Conservation (phyloP, 2,113 vertebrate species). For the Takifugu flavidus region DNA sequence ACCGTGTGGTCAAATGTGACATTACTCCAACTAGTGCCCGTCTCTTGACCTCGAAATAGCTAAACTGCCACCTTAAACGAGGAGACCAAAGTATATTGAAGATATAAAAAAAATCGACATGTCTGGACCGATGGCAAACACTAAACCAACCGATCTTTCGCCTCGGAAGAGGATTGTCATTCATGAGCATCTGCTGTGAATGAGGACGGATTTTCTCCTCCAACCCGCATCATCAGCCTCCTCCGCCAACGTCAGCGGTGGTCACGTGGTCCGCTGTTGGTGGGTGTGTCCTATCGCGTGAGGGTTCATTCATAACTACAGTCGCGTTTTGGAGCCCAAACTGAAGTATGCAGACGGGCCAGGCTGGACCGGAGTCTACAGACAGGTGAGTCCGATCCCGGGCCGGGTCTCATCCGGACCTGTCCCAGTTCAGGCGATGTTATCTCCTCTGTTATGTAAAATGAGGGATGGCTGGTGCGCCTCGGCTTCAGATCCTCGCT, state of each 20-base stretch:
- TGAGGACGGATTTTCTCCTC: constrained; percentile 41
- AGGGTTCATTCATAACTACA: constrained; percentile 82
- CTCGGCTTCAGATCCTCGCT: constrained; percentile 6
- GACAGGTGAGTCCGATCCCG: constrained; percentile 61
- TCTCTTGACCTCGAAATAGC: background rate
- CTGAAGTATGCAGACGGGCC: constrained; percentile 68
- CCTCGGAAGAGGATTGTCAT: constrained; percentile 13
- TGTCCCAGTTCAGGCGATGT: background rate
- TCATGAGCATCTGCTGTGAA: constrained; percentile 41
- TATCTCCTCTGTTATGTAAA: constrained; percentile 45
- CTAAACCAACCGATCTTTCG: background rate
- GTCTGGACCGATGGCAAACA: background rate
- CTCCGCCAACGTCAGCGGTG: constrained; percentile 26
- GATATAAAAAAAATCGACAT: background rate
- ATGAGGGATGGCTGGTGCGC: constrained; percentile 22
- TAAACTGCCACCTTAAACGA: background rate
- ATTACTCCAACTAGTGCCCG: constrained; percentile 11
- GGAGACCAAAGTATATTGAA: background rate
- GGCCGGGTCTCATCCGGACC: constrained; percentile 12
- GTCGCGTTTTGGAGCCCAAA: constrained; percentile 63
- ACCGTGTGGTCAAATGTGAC: constrained; percentile 16
- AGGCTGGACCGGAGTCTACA: constrained; percentile 53
- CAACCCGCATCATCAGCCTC: constrained; percentile 44
- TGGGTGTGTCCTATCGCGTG: constrained; percentile 74
- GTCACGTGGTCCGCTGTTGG: constrained; percentile 68